phyloP scores from a whole-genome alignment of 2,888 invertebrate species.

The Andrena marginata region DNA sequence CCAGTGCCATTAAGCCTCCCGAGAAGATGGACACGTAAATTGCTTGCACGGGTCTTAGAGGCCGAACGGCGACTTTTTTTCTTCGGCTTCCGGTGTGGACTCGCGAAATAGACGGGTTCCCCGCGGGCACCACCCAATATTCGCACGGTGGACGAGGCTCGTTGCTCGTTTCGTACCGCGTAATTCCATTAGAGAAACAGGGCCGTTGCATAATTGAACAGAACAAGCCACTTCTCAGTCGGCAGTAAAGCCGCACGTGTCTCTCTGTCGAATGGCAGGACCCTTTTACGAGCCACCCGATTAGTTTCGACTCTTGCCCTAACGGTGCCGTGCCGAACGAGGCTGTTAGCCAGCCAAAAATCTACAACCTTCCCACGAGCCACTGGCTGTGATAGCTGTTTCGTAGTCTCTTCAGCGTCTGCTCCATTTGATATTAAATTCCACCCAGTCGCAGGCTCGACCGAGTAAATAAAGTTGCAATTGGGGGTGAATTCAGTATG shows the following conservation, averaged over 20 bases:
- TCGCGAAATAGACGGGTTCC: neutral
- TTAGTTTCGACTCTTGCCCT: conserved; percentile 51
- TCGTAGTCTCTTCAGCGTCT: neutral
- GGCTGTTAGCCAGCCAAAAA: neutral
- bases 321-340: conserved; percentile 32
- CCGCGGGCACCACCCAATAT: conserved; percentile 1
- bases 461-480: too few species aligned
- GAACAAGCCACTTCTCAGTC: conserved; percentile 62
- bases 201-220: conserved; percentile 71
- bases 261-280: conserved; percentile 13
- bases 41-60: neutral
- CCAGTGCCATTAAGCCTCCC: neutral
- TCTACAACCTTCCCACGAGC: neutral
- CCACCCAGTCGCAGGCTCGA: too few species aligned
- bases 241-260: conserved; percentile 42
- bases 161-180: conserved; percentile 49
- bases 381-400: neutral
- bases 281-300: conserved; percentile 59
- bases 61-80: neutral
- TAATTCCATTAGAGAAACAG: conserved; percentile 70
- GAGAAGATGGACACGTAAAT: neutral
- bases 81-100: neutral
- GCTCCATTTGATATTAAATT: neutral
- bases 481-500: too few species aligned
- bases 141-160: conserved; percentile 33